Evolutionary conservation across 2,797 vertebrate species (phyloP), one percentile per base, ranked within the genome.

Genomic region (Microctenopoma steveboyesi): DNA sequence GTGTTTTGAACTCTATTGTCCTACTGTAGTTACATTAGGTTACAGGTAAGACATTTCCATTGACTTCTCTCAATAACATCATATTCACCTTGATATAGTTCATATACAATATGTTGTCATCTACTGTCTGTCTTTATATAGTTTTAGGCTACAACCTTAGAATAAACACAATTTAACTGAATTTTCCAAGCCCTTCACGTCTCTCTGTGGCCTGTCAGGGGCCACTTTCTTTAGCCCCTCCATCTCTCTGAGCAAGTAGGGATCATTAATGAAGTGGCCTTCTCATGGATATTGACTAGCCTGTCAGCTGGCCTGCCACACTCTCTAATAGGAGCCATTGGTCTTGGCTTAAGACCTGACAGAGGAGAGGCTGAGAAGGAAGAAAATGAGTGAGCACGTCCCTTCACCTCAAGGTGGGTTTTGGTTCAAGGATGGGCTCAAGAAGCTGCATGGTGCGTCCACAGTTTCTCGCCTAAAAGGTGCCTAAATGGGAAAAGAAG

Each of bases 261-360:
- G 95, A 94, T 89, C 95, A 96, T 96, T 97, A 98, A 98, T 97
- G 96, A 98, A 98, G 96, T 97, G 96, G 96, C 95, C 85, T 95
- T 95, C 95, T 97, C 96, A 96, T 96, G 95, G 96, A 96, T 99
- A 99, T 99, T 97, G 96, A 98, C 97, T 96, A 92, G 95, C 94
- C 96, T 98, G 96, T 98, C 97, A 98, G 94, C 95, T 91, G 95
- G 92, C 92, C 95, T 96, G 96, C 95, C 96, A 95, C 94, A 95
- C 95, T 93, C 94, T 93, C 96, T 98, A 99, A 99, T 97, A 96
- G 96, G 94, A 96, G 95, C 94, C 95, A 96, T 97, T 97, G 97
- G 96, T 98, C 95, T 96, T 95, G 94, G 83, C 86, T 87, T 86
- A 87, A 86, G 89, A 85, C 88, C 89, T 85, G 81, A 86, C 82